These are phyloP conservation scores for Micrasema longulum DNA, from an alignment of 1,140 invertebrate genomes.

Conservation along the genomic window DNA sequence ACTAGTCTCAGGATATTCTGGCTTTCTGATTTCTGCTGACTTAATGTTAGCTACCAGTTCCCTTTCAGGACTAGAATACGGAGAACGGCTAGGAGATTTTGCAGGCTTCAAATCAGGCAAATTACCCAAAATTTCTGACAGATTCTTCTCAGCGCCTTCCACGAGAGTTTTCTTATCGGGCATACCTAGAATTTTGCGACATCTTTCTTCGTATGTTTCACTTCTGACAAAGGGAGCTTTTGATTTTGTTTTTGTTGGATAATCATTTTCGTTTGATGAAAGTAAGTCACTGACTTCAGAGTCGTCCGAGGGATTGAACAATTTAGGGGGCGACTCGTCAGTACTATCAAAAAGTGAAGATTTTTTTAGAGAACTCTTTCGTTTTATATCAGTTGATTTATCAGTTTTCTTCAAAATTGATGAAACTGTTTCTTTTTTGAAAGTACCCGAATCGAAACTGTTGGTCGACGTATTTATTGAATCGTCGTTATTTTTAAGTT, in stretches of 20 bases:
- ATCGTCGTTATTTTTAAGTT: background rate
- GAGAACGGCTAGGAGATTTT: slow-evolving; percentile 55
- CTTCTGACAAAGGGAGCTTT: slow-evolving; percentile 69
- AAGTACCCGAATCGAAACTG: slow-evolving; percentile 42
- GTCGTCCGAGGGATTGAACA: slow-evolving; percentile 61
- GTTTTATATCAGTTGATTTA: slow-evolving; percentile 54
- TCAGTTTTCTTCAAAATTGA: slow-evolving; percentile 52
- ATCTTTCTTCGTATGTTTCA: slow-evolving; percentile 79
- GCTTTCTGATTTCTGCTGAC: slow-evolving; percentile 48
- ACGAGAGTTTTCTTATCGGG: slow-evolving; percentile 61
- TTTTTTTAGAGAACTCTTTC: slow-evolving; percentile 67
- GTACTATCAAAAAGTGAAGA: slow-evolving; percentile 56
- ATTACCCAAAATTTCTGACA: slow-evolving; percentile 52
- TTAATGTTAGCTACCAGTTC: slow-evolving; percentile 49
- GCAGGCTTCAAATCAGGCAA: slow-evolving; percentile 47
- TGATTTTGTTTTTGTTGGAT: slow-evolving; percentile 55
- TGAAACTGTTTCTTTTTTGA: slow-evolving; percentile 40
- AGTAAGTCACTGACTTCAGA: slow-evolving; percentile 55
- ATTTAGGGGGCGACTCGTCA: slow-evolving; percentile 61
- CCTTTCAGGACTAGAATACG: slow-evolving; percentile 57
- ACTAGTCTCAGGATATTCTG: slow-evolving; percentile 40
- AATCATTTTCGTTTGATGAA: slow-evolving; percentile 50
- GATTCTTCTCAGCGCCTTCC: slow-evolving; percentile 55
- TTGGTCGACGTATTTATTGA: slow-evolving; percentile 16
- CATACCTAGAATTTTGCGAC: slow-evolving; percentile 74